phyloP scores from a whole-genome alignment of 1,140 invertebrate genomes.

The Agrypnia vestita region DNA sequence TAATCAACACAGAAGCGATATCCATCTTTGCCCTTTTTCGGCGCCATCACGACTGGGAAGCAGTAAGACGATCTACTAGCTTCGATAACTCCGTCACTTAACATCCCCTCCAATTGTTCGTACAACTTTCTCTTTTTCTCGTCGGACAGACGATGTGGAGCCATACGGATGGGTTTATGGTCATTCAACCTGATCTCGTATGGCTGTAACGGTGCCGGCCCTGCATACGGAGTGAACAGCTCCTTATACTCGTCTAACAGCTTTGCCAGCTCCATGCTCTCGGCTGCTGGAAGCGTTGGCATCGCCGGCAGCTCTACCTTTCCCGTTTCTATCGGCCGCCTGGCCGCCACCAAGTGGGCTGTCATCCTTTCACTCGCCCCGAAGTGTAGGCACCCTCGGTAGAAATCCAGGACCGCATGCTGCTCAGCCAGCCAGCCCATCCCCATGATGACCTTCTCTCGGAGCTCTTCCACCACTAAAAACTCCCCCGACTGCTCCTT shows the following conservation, averaged over 20 bases:
- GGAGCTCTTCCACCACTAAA: neutral
- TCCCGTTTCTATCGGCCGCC: too few species aligned
- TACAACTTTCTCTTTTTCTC: neutral
- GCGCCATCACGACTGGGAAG: conserved; percentile 27
- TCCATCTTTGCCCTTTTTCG: neutral
- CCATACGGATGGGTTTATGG: neutral
- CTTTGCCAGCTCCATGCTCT: neutral
- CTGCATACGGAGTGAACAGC: neutral
- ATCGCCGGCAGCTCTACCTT: neutral
- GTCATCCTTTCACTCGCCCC: neutral
- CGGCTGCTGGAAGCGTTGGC: neutral
- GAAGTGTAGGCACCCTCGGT: conserved; percentile 3
- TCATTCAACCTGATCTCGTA: neutral
- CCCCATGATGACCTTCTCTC: neutral
- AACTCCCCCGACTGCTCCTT: neutral
- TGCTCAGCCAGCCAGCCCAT: neutral
- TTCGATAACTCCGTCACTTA: conserved; percentile 23
- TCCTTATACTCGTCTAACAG: neutral
- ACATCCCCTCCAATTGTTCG: conserved; percentile 28
- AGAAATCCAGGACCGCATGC: neutral
- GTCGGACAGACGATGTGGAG: neutral
- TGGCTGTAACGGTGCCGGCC: neutral
- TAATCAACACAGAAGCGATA: conserved; percentile 21
- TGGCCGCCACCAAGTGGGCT: neutral
- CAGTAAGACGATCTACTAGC: conserved; percentile 5